These are phyloP conservation scores for Drosophila parthenogenetica DNA, from an alignment of 2,888 invertebrate species.

Conservation along the genomic window DNA sequence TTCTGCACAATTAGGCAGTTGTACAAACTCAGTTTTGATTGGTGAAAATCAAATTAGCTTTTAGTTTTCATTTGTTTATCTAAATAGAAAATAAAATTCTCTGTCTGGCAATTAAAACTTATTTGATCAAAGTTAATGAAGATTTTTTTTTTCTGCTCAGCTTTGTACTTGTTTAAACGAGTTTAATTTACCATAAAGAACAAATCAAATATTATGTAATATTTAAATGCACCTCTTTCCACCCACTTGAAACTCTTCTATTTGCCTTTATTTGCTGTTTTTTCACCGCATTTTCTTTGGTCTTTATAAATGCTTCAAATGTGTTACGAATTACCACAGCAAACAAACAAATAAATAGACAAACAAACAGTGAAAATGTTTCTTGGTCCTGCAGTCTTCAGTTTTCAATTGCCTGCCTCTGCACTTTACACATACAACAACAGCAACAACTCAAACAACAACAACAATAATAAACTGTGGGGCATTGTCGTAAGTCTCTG, in stretches of 20 bases:
- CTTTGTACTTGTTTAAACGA: not conserved
- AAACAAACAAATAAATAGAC: slow-evolving; percentile 6
- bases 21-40: too few relatives aligned
- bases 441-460: slow-evolving; percentile 23
- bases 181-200: slow-evolving; percentile 11
- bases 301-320: slow-evolving; percentile 40
- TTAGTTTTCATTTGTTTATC: too few relatives aligned
- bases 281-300: slow-evolving; percentile 7
- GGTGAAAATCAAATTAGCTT: not conserved
- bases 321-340: slow-evolving; percentile 51
- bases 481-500: slow-evolving; percentile 25
- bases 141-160: not conserved
- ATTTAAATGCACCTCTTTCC: slow-evolving; percentile 7
- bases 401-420: slow-evolving; percentile 46
- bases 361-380: slow-evolving; percentile 23
- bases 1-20: not conserved
- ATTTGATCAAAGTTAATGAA: not conserved
- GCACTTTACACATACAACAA: slow-evolving; percentile 57
- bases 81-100: not conserved
- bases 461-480: slow-evolving; percentile 28
- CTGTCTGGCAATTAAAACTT: not conserved
- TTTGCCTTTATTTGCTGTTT: not conserved
- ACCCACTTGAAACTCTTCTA: slow-evolving; percentile 3
- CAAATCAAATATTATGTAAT: slow-evolving; percentile 8
- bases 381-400: slow-evolving; percentile 20